These are phyloP conservation scores for Rhaphigaster nebulosa DNA, from an alignment of 2,888 invertebrate genomes.

Conservation along the genomic window DNA sequence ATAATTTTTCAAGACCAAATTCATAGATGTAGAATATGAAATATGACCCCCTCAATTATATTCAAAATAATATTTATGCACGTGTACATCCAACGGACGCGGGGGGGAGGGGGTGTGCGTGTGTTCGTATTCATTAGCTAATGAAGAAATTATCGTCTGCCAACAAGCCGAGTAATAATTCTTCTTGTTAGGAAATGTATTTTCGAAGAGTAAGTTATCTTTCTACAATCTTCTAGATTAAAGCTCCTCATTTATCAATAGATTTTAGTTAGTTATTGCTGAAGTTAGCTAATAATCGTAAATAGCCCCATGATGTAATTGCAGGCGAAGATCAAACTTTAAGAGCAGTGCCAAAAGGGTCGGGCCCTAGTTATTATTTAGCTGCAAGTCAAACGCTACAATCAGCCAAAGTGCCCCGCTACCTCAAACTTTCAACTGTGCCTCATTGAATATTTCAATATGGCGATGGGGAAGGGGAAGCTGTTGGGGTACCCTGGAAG, in stretches of 20 bases:
- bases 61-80: no score
- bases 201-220: neutral
- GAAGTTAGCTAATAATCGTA: neutral
- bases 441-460: conserved; percentile 25
- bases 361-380: neutral
- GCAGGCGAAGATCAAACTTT: neutral
- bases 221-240: neutral
- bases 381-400: neutral
- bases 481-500: neutral
- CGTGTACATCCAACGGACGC: neutral
- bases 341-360: neutral
- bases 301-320: neutral
- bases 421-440: neutral
- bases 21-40: no score
- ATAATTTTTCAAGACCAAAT: no score
- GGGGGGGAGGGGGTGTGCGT: neutral
- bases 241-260: neutral
- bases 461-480: neutral
- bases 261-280: neutral
- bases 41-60: no score
- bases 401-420: neutral
- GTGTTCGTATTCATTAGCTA: neutral
- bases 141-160: neutral
- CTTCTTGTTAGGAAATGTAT: neutral
- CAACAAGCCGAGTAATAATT: neutral